phyloP scores from a whole-genome alignment of 1,140 invertebrate species.

The Lepidostoma basale region DNA sequence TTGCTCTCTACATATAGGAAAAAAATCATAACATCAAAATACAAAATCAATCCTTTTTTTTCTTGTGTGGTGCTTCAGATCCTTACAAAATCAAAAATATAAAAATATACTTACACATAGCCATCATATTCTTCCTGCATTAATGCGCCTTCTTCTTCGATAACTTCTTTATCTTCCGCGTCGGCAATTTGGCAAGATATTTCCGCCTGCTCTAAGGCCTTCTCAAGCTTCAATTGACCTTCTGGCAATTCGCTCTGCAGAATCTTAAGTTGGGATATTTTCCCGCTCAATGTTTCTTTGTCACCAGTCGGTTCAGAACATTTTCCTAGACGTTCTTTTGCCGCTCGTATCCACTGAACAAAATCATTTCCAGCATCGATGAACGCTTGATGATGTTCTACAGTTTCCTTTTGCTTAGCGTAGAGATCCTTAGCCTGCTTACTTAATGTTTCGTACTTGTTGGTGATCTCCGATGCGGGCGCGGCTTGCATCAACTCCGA shows the following conservation, averaged over 20 bases:
- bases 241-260: slow-evolving; percentile 80
- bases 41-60: too few species aligned
- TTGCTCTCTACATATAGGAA: slow-evolving; percentile 63
- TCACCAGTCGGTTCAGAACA: slow-evolving; percentile 94
- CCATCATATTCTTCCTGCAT: slow-evolving; percentile 88
- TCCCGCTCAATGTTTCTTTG: slow-evolving; percentile 84
- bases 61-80: too few species aligned
- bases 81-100: background rate
- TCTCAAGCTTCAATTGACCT: slow-evolving; percentile 81
- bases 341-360: slow-evolving; percentile 86
- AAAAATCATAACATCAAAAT: background rate
- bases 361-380: slow-evolving; percentile 91
- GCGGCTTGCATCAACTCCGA: slow-evolving; percentile 85
- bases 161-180: slow-evolving; percentile 86
- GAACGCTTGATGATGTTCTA: slow-evolving; percentile 88
- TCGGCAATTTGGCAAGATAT: slow-evolving; percentile 81
- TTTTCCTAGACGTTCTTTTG: slow-evolving; percentile 89
- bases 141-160: slow-evolving; percentile 88
- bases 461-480: slow-evolving; percentile 86
- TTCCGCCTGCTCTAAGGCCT: slow-evolving; percentile 80
- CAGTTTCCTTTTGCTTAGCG: slow-evolving; percentile 88
- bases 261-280: slow-evolving; percentile 84
- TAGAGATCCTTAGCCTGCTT: slow-evolving; percentile 89
- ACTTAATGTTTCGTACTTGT: slow-evolving; percentile 87
- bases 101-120: slow-evolving; percentile 68